These are phyloP conservation scores for Montipora cactus DNA, from an alignment of 64 coral and sea anemone species.

Conservation along the genomic window DNA sequence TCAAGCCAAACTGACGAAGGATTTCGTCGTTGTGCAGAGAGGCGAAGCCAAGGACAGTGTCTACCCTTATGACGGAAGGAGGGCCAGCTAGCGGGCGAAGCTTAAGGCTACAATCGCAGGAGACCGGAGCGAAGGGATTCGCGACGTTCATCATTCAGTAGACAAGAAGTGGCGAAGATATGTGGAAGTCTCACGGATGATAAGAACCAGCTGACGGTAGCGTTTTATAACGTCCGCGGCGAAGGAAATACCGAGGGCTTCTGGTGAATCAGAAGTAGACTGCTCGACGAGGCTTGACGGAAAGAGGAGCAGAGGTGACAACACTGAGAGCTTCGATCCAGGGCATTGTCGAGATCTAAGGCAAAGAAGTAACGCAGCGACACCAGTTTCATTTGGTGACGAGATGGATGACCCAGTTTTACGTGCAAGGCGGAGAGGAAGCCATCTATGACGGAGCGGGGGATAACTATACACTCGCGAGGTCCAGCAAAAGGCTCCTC, in stretches of 20 bases:
- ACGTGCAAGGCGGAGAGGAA: slow-evolving; percentile 24
- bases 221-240: slow-evolving; percentile 37
- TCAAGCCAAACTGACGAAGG: slow-evolving; percentile 1
- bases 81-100: slow-evolving; percentile 10
- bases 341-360: slow-evolving; percentile 31
- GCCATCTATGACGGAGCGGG: not conserved
- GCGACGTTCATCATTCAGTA: slow-evolving; percentile 1
- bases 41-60: slow-evolving; percentile 29
- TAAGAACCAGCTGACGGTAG: not conserved
- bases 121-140: slow-evolving; percentile 12
- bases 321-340: slow-evolving; percentile 7
- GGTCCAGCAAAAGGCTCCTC: not conserved
- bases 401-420: not conserved
- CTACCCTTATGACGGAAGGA: slow-evolving; percentile 18
- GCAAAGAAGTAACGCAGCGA: slow-evolving; percentile 22
- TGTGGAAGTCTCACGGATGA: slow-evolving; percentile 14
- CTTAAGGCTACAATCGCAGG: not conserved
- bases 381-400: slow-evolving; percentile 22
- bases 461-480: not conserved
- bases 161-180: not conserved
- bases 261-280: slow-evolving; percentile 12
- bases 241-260: slow-evolving; percentile 31
- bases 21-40: not conserved
- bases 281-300: slow-evolving; percentile 23
- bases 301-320: slow-evolving; percentile 34